Base-by-base conservation (phyloP, 2,888 invertebrate genomes). In the Eilema caniola region DNA sequence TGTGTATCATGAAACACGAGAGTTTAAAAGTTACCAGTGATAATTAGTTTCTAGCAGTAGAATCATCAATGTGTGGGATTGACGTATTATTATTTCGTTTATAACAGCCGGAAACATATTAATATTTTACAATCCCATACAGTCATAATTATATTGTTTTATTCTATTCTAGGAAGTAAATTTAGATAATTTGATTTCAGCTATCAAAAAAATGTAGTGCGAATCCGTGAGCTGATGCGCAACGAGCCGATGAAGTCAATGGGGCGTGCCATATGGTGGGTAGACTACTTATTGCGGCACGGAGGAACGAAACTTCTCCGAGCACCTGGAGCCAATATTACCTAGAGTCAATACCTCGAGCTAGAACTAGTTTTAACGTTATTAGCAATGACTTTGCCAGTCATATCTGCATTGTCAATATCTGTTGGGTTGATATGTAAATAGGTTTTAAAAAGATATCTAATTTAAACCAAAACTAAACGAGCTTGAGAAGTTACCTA, bases 191-290 rank as follows among this genome's bases (percentile, higher is more conserved):
- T 47, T 20, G 11, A 25, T 53, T 64, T 25, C 70, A 81, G 84
- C 24, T 83, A 79, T 33, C 79, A 81, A 8, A 69, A 71, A 10
- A 89, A 88, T 66, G 80, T 90, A 4, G 63, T 60, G 2, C 74
- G 71, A 2, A 75, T 93, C 0, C 80, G 86, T 0, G 65, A 66
- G 0, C 37, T 93, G 10, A 84, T 93, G 79, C 71, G 74, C 4
- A 95, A 95, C 72, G 88, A 92, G 74, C 92, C 93, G 0, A 86
- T 90, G 79, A 71, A 74, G 1, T 85, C 91, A 0, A 60, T 94
- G 41, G 90, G 94, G 5, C 89, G 91, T n/a, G 92, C 92, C 0
- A 81, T 95, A 2, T 95, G 95, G 95, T 94, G 94, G 94, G 91
- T 68, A 3, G 81, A 82, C 61, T 71, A 82, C 20, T 31, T 91